These are phyloP conservation scores for Eueremaeus valkanovi DNA, from an alignment of 2,888 invertebrate species.

Conservation along the genomic window DNA sequence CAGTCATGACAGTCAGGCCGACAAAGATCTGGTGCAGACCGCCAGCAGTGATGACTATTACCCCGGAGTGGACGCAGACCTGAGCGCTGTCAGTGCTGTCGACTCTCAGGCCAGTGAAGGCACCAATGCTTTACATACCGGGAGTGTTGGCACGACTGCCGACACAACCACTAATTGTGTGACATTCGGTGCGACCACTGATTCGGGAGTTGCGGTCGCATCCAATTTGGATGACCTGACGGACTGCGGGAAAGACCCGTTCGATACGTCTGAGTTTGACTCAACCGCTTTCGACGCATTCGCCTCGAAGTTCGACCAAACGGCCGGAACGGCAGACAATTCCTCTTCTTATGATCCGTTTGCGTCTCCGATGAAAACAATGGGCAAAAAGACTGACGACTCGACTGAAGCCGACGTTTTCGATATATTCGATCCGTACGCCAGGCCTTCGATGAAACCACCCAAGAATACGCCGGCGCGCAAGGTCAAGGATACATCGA, in stretches of 20 bases:
- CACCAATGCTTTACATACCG: constrained; percentile 6
- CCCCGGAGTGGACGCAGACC: not conserved
- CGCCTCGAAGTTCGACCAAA: constrained; percentile 77
- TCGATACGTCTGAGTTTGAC: constrained; percentile 46
- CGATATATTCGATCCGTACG: constrained; percentile 55
- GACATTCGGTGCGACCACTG: not conserved
- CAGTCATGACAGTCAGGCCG: no score
- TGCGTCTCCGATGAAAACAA: constrained; percentile 49
- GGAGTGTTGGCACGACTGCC: constrained; percentile 8
- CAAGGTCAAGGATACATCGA: constrained; percentile 44
- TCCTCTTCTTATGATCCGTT: constrained; percentile 57
- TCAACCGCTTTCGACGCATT: constrained; percentile 77
- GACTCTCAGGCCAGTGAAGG: constrained; percentile 24
- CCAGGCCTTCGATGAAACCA: constrained; percentile 70
- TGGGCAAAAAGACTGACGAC: constrained; percentile 46
- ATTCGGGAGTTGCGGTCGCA: constrained; percentile 28
- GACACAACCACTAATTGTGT: not conserved
- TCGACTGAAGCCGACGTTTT: constrained; percentile 76
- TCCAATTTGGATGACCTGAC: constrained; percentile 31
- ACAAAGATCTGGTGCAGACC: no score
- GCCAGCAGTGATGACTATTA: not conserved
- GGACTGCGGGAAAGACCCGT: constrained; percentile 45
- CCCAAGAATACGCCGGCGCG: constrained; percentile 51
- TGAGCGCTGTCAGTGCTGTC: not conserved
- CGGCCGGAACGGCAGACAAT: constrained; percentile 43